Base-by-base conservation (phyloP, 2,113 vertebrate genomes). In the Fukomys damarensis region DNA sequence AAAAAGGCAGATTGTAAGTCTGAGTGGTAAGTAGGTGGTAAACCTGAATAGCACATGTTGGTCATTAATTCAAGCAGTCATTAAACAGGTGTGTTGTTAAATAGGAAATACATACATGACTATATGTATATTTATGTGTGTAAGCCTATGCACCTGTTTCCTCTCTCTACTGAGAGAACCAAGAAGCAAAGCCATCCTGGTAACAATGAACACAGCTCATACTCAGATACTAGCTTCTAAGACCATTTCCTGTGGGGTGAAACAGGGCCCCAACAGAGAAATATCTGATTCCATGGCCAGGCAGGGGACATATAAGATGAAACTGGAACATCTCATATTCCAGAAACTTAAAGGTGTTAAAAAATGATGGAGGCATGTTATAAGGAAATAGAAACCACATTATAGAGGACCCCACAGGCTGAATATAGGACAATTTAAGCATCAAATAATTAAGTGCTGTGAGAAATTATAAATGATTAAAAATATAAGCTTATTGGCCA, bases 41-140 rank as follows among this genome's bases (percentile, higher is more conserved):
- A 68, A 19, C n/a, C 65, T 32, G n/a, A 17, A 68, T n/a, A 68
- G 65, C 35, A n/a, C 16, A 5, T n/a, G 16, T 11, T 68, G 35
- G 35, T 68, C 17, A 10, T 68, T n/a, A 59, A 5, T 68, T 5
- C 16, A n/a, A 68, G n/a, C 14, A 68, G 66, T n/a, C 2, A 13
- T 32, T 68, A 17, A 68, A 68, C 35, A 68, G 16, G 66, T n/a
- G 17, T 68, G 66, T 19, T 13, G 35, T 20, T 68, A n/a, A n/a
- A 68, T 16, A 20, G 17, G 6, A 6, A n/a, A 68, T n/a, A 12
- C 1, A 0, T 22, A n/a, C 7, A 7, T 26, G 3, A 58, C 2
- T 38, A 17, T 92, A 11, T 19, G 17, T 38, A 14, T 38, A 4
- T 58, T 20, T 59, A 54, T 13, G 2, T 59, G n/a, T 65, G 20